Evolutionary conservation across 2,113 vertebrate species (phyloP).

Genomic region (Poeciliopsis turrubarensis): DNA sequence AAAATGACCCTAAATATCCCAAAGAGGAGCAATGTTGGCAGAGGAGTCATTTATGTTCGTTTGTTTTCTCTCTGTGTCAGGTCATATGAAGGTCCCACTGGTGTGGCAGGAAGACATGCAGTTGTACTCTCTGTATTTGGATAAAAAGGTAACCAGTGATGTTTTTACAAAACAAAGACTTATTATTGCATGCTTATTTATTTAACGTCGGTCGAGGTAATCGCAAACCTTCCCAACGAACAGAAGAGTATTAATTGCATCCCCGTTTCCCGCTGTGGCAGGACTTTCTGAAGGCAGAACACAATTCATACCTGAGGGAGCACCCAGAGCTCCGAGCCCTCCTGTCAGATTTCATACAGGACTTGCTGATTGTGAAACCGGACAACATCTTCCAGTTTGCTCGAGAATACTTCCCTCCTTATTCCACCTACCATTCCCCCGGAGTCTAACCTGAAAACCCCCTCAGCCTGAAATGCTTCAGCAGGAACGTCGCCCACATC

Average conservation of each 20-base stretch:
- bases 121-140: constrained; percentile 85
- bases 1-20: too few relatives aligned
- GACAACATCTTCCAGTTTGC: constrained; percentile 84
- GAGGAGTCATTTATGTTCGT: not conserved
- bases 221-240: not conserved
- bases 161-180: not conserved
- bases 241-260: not conserved
- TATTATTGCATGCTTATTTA: not conserved
- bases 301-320: constrained; percentile 81
- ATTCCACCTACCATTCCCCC: constrained; percentile 36
- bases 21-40: not conserved
- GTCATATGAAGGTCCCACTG: constrained; percentile 81
- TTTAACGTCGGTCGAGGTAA: not conserved
- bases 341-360: constrained; percentile 89
- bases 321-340: constrained; percentile 87
- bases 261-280: constrained; percentile 56
- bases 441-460: constrained; percentile 16
- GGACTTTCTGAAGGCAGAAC: constrained; percentile 85
- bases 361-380: constrained; percentile 89
- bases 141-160: constrained; percentile 84
- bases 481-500: not conserved
- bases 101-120: constrained; percentile 89
- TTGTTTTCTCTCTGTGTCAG: constrained; percentile 58
- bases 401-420: constrained; percentile 84
- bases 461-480: constrained; percentile 9